Evolutionary conservation across 1,140 invertebrate species (phyloP).

Genomic region (Drosophila nigromelanica): DNA sequence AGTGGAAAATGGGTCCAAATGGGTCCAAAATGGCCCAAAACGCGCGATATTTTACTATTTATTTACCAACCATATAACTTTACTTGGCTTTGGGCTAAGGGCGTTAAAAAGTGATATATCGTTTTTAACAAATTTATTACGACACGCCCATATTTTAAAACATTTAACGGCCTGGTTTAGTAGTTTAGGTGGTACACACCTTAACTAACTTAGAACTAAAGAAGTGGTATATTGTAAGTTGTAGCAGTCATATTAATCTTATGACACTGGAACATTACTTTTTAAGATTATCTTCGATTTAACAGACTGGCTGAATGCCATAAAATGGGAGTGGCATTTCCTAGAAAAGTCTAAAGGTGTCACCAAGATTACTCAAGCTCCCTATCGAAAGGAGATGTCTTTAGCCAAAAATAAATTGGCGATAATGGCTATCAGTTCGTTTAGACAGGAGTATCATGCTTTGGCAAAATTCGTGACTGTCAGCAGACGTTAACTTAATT

Average conservation of each 20-base stretch:
- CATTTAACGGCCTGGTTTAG: too few species aligned
- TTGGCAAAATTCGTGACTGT: conserved; percentile 14
- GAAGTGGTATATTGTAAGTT: not conserved
- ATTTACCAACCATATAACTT: too few species aligned
- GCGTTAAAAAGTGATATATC: too few species aligned
- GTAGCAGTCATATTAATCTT: not conserved
- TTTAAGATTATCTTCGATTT: conserved; percentile 1
- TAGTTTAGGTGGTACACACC: too few species aligned
- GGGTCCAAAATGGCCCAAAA: too few species aligned
- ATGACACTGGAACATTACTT: conserved; percentile 2
- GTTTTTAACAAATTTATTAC: too few species aligned
- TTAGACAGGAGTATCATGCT: not conserved
- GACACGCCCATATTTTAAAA: too few species aligned
- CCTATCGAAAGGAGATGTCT: conserved; percentile 8
- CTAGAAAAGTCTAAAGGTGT: conserved; percentile 9
- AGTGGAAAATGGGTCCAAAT: too few species aligned
- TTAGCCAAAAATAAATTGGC: conserved; percentile 17
- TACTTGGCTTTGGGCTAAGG: too few species aligned
- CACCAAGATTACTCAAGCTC: conserved; percentile 17
- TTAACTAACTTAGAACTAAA: too few species aligned
- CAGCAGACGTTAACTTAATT: conserved; percentile 9
- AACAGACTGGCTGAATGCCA: conserved; percentile 3
- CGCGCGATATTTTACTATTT: too few species aligned
- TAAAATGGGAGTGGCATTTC: conserved; percentile 26
- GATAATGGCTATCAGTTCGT: conserved; percentile 37